Conservation (phyloP, 2,797 vertebrate species). For the Cynopterus sphinx region DNA sequence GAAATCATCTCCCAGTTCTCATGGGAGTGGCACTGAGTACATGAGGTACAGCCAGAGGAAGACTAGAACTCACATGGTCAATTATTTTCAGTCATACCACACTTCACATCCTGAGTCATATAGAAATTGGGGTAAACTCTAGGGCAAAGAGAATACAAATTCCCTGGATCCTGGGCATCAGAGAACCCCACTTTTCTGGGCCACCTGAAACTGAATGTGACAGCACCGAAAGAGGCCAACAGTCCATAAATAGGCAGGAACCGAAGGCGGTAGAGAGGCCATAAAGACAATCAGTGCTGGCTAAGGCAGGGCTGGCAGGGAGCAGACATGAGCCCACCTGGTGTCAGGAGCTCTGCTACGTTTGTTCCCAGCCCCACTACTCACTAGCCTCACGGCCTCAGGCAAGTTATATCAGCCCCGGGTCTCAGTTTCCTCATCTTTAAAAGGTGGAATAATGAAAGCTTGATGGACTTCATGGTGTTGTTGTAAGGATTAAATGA, state of each 20-base stretch:
- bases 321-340: fast-evolving
- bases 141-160: neutral
- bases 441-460: neutral
- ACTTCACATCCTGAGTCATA: neutral
- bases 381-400: neutral
- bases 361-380: no score
- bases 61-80: neutral
- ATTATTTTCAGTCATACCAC: neutral
- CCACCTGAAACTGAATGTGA: neutral
- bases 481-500: neutral
- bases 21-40: neutral
- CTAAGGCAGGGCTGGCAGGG: no score
- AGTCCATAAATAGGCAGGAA: neutral
- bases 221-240: neutral
- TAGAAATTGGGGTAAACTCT: neutral
- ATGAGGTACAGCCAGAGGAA: neutral
- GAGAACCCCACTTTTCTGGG: neutral
- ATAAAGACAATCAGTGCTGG: fast-evolving
- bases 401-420: neutral
- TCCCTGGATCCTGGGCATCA: neutral
- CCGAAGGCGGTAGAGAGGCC: neutral
- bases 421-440: neutral
- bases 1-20: neutral
- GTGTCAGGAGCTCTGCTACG: fast-evolving
- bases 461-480: neutral